Conservation (phyloP, 2,888 invertebrate genomes). For the Heliconius hortense region DNA sequence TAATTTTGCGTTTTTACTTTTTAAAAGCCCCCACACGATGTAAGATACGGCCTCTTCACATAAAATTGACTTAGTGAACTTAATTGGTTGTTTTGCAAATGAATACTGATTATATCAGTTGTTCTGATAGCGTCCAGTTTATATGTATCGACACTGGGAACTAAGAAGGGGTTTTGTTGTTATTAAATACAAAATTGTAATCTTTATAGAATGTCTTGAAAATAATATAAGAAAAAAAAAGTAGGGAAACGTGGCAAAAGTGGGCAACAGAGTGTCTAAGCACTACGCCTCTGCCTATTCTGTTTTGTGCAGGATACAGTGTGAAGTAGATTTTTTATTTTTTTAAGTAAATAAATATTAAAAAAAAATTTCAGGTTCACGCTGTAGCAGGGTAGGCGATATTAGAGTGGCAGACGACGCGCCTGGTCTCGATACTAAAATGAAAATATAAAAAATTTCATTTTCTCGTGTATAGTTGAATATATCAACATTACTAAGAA, state of each 20-base stretch:
- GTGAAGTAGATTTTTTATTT: too few relatives aligned
- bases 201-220: neutral
- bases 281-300: neutral
- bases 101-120: slow-evolving; percentile 32
- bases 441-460: too few relatives aligned
- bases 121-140: slow-evolving; percentile 26
- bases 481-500: too few relatives aligned
- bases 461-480: too few relatives aligned
- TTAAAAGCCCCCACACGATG: slow-evolving; percentile 32
- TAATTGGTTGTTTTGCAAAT: slow-evolving; percentile 37
- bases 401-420: too few relatives aligned
- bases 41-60: slow-evolving; percentile 31
- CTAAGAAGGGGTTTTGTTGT: neutral
- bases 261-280: neutral
- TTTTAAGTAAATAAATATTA: too few relatives aligned
- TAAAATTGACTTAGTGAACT: slow-evolving; percentile 33
- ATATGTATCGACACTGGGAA: neutral
- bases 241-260: neutral
- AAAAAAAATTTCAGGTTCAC: too few relatives aligned
- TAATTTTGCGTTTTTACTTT: slow-evolving; percentile 49
- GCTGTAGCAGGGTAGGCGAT: too few relatives aligned
- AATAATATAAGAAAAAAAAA: too few relatives aligned
- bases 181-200: neutral
- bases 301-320: neutral
- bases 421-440: too few relatives aligned